Evolutionary conservation across 2,113 vertebrate species (phyloP), one percentile per base, ranked within the genome.

Genomic region (Melospiza melodia): DNA sequence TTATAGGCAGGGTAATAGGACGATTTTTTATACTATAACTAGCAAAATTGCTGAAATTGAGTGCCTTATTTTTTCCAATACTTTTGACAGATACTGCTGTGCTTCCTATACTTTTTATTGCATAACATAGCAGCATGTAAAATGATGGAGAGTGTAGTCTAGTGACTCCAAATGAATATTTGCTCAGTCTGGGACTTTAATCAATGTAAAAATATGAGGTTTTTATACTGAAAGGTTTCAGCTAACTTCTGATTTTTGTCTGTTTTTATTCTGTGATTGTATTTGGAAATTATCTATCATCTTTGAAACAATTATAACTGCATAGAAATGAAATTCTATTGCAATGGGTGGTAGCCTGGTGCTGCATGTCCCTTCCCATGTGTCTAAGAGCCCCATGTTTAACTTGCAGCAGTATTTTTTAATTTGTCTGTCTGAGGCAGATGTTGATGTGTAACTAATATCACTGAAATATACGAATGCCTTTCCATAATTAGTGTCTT

Each of bases 401-500:
- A 68, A 83, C 52, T 71, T 3, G 0, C 41, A 77, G 69, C n/a
- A 57, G 25, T 68, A 44, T 63, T 77, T 90, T 94, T 90, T 86
- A 67, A 68, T 94, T 94, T 58, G 13, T 58, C 23, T 83, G 28
- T 77, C 54, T 84, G 54, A 75, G 49, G 54, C 52, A 83, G 61
- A 67, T 77, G 71, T 96, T 13, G 33, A 89, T 95, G 41, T 96
- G 71, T 63, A 95, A 84, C 81, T 77, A 90, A 89, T 69, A 83
- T 81, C 30, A 84, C 17, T 86, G 74, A 94, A 96, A 96, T 89
- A 81, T 54, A 68, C 76, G n/a, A 87, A 91, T 95, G 5, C 13
- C 83, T 95, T 93, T 90, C 93, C 89, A 91, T 97, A 95, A 94
- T 94, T 81, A 95, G 71, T 71, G 58, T 73, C 87, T 85, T 65